These are phyloP conservation scores for Harpegnathos saltator DNA, from an alignment of 1,140 invertebrate genomes.

Conservation along the genomic window DNA sequence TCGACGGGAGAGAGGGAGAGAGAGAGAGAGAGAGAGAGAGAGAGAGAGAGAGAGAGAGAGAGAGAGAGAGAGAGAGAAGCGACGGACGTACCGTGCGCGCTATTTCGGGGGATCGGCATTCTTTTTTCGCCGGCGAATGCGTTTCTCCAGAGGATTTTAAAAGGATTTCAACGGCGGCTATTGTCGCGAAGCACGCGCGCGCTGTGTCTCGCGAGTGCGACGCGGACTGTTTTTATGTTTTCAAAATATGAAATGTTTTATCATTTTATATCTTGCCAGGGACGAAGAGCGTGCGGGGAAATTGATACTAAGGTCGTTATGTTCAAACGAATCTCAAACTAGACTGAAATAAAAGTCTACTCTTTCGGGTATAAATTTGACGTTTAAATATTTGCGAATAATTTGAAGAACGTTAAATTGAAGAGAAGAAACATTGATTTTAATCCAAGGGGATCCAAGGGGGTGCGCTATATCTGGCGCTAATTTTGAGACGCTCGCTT, in stretches of 20 bases:
- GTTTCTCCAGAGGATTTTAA: not conserved
- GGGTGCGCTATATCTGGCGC: no score
- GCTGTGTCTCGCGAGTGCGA: no score
- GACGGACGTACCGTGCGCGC: constrained; percentile 9
- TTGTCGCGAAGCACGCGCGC: no score
- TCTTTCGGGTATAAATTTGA: not conserved
- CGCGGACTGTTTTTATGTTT: no score
- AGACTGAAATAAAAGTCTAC: not conserved
- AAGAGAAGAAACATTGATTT: not conserved
- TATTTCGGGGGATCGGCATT: constrained; percentile 23
- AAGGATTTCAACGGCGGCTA: no score
- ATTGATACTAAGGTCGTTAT: no score
- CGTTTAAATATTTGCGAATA: not conserved
- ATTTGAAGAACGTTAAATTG: not conserved
- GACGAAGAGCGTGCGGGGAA: no score
- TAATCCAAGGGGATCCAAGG: no score
- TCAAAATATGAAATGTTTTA: no score
- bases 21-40: constrained; percentile 40
- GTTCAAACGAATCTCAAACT: not conserved
- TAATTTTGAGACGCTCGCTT: no score
- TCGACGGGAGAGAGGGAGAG: no score
- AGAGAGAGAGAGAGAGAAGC: constrained; percentile 40
- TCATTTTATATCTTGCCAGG: no score
- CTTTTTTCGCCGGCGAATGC: constrained; percentile 1
- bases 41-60: constrained; percentile 41